These are phyloP conservation scores for Meliscaeva auricollis DNA, from an alignment of 2,888 invertebrate species.

Conservation along the genomic window DNA sequence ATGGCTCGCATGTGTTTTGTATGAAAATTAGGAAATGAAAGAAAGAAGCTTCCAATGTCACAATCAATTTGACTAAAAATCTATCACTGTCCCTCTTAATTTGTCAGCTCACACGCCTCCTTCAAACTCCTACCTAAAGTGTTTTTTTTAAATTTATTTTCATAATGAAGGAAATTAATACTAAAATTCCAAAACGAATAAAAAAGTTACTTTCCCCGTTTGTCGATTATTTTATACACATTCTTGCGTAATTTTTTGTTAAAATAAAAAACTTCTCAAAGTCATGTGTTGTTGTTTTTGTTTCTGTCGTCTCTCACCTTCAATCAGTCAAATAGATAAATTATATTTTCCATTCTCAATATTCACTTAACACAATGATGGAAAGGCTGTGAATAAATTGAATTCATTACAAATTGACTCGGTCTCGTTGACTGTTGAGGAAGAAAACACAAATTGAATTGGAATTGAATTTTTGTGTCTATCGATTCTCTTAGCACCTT, in stretches of 20 bases:
- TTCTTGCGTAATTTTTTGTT: slow-evolving; percentile 20
- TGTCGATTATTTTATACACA: not conserved
- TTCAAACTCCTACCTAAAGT: too few species aligned
- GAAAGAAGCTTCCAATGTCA: too few species aligned
- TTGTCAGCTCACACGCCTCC: too few species aligned
- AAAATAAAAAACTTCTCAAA: too few species aligned
- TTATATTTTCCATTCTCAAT: slow-evolving; percentile 34
- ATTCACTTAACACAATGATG: slow-evolving; percentile 26
- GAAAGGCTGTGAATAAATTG: slow-evolving; percentile 28
- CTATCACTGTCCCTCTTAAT: too few species aligned
- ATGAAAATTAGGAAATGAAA: too few species aligned
- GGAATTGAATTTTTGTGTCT: slow-evolving; percentile 23
- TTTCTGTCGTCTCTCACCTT: slow-evolving; percentile 40
- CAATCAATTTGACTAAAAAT: too few species aligned
- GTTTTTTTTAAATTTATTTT: too few species aligned
- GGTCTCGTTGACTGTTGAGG: not conserved
- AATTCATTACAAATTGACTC: slow-evolving; percentile 13
- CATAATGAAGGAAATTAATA: too few species aligned
- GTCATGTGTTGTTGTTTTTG: not conserved
- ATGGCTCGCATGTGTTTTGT: too few species aligned
- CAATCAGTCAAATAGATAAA: slow-evolving; percentile 41
- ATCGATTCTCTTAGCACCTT: slow-evolving; percentile 18
- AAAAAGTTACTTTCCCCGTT: not conserved
- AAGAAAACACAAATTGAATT: too few species aligned
- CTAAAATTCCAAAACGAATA: too few species aligned